phyloP scores from a whole-genome alignment of 2,113 vertebrate species.

The Diphyllodes magnificus region DNA sequence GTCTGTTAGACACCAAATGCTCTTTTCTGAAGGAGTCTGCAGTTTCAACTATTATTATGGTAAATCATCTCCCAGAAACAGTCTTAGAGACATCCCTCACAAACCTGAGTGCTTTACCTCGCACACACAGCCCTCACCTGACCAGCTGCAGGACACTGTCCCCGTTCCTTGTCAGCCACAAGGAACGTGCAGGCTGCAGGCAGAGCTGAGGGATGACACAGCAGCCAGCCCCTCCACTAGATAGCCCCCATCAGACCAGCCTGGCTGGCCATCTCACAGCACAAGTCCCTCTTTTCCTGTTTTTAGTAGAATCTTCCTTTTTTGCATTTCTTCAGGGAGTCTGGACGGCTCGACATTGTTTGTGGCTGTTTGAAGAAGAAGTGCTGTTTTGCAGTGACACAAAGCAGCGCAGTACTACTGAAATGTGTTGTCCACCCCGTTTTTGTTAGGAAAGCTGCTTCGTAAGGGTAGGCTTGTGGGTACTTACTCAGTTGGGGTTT shows the following conservation, averaged over 20 bases:
- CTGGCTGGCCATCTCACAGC: not conserved
- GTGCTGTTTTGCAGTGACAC: not conserved
- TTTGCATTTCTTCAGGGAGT: not conserved
- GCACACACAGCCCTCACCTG: not conserved
- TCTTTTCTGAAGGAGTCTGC: not conserved
- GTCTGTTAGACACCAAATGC: not conserved
- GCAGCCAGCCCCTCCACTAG: not conserved
- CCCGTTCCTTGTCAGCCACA: accelerated
- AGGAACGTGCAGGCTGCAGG: not conserved
- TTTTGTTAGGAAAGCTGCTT: not conserved
- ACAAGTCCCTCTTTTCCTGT: not conserved
- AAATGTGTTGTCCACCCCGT: not conserved
- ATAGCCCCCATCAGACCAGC: not conserved
- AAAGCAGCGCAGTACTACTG: not conserved
- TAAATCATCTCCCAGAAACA: not conserved
- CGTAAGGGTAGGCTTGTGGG: not conserved
- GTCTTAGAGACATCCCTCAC: not conserved
- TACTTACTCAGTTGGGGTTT: not conserved
- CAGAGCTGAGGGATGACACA: not conserved
- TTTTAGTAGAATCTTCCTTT: not conserved
- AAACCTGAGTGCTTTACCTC: not conserved
- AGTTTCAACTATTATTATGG: not conserved
- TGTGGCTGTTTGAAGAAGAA: not conserved
- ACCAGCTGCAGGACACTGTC: not conserved
- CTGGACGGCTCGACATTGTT: not conserved